Percentiles rank a stretch among this genome's conserved stretches.
Conservation (phyloP, 1,140 invertebrate species). For the Apis cerana region DNA sequence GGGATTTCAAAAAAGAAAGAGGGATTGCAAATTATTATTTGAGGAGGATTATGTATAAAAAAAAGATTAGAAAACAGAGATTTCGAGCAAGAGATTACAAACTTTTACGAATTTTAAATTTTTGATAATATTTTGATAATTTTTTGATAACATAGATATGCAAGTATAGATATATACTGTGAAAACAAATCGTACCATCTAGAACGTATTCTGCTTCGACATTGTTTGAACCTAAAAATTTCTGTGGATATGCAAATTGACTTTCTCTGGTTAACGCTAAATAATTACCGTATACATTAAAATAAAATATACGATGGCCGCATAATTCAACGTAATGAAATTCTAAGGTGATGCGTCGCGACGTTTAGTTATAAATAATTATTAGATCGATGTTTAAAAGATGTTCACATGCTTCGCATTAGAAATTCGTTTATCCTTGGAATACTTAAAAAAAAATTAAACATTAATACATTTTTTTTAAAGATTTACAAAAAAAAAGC, state of each 20-base stretch:
- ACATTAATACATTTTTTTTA: too few relatives aligned
- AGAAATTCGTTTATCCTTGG: too few relatives aligned
- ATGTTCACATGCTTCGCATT: too few relatives aligned
- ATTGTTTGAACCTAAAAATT: constrained; percentile 1
- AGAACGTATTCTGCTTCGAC: neutral
- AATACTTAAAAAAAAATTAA: too few relatives aligned
- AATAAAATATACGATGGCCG: neutral
- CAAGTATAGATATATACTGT: neutral
- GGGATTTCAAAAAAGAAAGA: too few relatives aligned
- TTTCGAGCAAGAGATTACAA: neutral
- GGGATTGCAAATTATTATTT: too few relatives aligned
- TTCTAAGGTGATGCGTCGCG: neutral
- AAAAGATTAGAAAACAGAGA: too few relatives aligned
- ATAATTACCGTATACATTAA: constrained; percentile 6
- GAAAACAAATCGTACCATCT: constrained; percentile 16
- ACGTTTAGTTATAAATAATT: neutral
- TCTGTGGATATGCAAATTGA: constrained; percentile 8
- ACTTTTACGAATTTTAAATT: neutral
- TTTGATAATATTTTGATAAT: too few relatives aligned
- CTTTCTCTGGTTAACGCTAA: constrained; percentile 23
- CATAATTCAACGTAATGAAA: neutral
- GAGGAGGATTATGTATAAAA: too few relatives aligned
- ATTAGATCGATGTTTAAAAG: too few relatives aligned
- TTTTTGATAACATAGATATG: neutral
- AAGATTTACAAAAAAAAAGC: too few relatives aligned